phyloP scores from a whole-genome alignment of 1,140 invertebrate genomes.

The Heliothis subflexa region DNA sequence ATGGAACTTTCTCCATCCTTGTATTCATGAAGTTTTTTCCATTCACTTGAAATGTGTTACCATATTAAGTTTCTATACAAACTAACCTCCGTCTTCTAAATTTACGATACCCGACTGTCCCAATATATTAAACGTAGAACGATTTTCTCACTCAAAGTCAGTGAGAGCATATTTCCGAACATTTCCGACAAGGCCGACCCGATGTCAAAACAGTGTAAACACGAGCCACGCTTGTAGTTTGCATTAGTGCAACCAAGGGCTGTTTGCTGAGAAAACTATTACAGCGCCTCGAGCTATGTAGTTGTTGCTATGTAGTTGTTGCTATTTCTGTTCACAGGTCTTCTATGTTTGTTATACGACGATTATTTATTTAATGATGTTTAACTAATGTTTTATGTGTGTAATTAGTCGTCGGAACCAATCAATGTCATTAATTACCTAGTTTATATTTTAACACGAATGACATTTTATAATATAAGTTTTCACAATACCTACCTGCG shows the following conservation, averaged over 20 bases:
- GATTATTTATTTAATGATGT: neutral
- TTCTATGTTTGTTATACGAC: neutral
- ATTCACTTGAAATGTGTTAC: no score
- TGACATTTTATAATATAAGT: no score
- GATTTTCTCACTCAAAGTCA: slow-evolving; percentile 35
- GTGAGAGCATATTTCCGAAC: slow-evolving; percentile 29
- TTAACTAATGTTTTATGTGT: neutral
- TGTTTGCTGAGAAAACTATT: slow-evolving; percentile 43
- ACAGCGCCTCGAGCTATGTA: neutral
- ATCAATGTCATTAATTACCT: no score
- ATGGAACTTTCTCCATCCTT: no score
- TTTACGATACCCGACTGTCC: neutral
- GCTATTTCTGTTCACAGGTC: neutral
- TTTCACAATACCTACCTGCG: no score
- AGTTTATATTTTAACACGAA: no score
- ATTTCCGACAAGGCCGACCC: slow-evolving; percentile 41
- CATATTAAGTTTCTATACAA: no score
- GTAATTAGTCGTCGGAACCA: no score
- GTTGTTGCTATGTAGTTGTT: neutral
- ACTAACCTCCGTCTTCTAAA: no score
- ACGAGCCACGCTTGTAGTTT: slow-evolving; percentile 33
- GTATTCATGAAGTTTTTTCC: no score
- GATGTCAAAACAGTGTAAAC: slow-evolving; percentile 47
- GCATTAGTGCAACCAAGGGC: slow-evolving; percentile 33
- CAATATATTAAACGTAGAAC: neutral